phyloP scores from a whole-genome alignment of 2,888 invertebrate genomes.

The Microctonus hyperodae region DNA sequence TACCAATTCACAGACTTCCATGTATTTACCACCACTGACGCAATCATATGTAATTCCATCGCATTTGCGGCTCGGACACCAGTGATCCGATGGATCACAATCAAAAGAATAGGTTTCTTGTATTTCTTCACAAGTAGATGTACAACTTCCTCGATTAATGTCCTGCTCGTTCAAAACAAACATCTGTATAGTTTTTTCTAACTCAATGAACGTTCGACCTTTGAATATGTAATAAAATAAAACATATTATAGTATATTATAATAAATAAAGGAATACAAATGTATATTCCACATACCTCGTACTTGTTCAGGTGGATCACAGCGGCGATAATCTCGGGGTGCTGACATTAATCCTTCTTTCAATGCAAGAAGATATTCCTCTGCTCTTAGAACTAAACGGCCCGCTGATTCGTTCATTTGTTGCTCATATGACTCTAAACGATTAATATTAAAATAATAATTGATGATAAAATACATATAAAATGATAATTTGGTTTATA shows the following conservation, averaged over 20 bases:
- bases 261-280: neutral
- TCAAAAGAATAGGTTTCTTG: too few species aligned
- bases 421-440: neutral
- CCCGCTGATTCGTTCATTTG: neutral
- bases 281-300: neutral
- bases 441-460: neutral
- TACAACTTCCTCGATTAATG: too few species aligned
- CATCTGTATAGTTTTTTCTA: neutral
- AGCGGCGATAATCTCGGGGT: too few species aligned
- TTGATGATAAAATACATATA: neutral
- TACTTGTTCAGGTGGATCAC: neutral
- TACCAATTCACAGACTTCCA: neutral
- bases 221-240: neutral
- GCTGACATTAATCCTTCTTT: neutral
- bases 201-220: neutral
- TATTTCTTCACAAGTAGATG: neutral
- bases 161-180: neutral
- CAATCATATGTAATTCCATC: neutral
- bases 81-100: neutral
- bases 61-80: neutral
- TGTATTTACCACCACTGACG: too few species aligned
- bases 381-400: neutral
- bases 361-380: neutral
- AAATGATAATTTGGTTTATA: neutral
- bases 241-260: neutral